These are phyloP conservation scores for Okapia johnstoni DNA, from an alignment of 2,113 vertebrate species.

Conservation along the genomic window DNA sequence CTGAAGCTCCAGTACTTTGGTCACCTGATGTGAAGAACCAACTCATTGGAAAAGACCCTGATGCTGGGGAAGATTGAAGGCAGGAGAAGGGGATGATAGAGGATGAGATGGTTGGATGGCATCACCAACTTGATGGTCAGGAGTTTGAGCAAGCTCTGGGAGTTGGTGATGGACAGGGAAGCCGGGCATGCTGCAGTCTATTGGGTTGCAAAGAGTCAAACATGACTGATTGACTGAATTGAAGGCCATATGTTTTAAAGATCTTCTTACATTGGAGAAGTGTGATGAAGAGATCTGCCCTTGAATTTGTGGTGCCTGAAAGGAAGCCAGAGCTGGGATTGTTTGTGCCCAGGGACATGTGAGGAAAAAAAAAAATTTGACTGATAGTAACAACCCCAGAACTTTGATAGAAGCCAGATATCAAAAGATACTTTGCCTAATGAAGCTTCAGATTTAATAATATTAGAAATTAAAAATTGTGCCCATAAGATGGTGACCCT, in stretches of 20 bases:
- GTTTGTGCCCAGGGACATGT: not conserved
- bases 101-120: not conserved
- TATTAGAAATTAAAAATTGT: constrained; percentile 11
- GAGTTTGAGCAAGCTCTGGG: not conserved
- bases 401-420: not conserved
- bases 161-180: not conserved
- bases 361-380: not conserved
- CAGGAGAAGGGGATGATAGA: not conserved
- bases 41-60: not conserved
- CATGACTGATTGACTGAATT: not conserved
- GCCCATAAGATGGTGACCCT: not conserved
- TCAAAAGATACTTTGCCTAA: constrained; percentile 31
- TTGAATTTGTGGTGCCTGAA: not conserved
- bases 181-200: not conserved
- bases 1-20: not conserved
- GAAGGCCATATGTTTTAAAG: not conserved
- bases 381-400: not conserved
- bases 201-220: not conserved
- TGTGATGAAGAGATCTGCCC: not conserved
- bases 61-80: not conserved
- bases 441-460: not conserved
- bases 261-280: not conserved
- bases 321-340: not conserved
- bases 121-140: not conserved
- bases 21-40: not conserved